Conservation (phyloP, 2,797 vertebrate species). For the Simalia tracyae region DNA sequence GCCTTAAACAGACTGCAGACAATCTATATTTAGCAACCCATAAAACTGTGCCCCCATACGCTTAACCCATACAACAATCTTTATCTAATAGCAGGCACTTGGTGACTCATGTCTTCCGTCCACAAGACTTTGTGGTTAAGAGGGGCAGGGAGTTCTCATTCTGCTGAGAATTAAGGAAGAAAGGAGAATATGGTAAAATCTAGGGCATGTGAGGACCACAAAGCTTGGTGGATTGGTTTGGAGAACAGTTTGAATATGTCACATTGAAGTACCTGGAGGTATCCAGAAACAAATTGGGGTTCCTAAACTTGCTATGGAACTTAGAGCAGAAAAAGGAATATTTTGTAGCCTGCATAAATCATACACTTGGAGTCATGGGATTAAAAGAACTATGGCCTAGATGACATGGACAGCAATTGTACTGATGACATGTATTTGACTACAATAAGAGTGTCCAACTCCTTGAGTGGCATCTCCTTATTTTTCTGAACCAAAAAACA, state of each 20-base stretch:
- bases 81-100: background rate
- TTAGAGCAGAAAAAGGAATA: background rate
- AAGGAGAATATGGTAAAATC: background rate
- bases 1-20: background rate
- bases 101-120: background rate
- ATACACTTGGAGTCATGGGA: background rate
- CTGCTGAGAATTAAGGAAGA: background rate
- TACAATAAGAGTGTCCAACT: background rate
- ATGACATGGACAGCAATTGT: background rate
- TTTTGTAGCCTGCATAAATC: background rate
- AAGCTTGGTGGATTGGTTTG: background rate
- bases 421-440: background rate
- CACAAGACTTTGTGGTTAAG: background rate
- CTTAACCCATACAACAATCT: background rate
- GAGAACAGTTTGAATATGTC: background rate
- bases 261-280: background rate
- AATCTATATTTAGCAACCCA: background rate
- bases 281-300: background rate
- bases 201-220: background rate
- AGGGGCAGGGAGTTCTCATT: background rate
- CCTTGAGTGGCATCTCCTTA: background rate
- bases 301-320: background rate
- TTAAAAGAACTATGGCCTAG: background rate
- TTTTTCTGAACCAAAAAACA: background rate
- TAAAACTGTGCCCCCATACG: background rate